These are phyloP conservation scores for Picus viridis DNA, from an alignment of 2,797 vertebrate species.

Conservation along the genomic window DNA sequence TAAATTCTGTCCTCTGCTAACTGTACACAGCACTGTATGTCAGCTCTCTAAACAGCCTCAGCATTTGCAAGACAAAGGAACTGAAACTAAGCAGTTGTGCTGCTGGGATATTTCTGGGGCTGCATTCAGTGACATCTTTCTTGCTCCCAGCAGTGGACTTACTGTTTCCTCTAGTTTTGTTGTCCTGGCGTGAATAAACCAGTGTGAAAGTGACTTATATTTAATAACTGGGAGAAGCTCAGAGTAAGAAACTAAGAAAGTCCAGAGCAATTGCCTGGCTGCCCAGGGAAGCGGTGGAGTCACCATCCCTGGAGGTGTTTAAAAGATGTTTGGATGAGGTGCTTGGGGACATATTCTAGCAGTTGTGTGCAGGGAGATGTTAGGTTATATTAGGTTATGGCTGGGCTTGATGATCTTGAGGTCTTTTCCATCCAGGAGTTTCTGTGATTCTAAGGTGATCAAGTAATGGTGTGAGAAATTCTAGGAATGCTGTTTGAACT, in stretches of 20 bases:
- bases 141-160: background rate
- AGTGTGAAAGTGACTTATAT: background rate
- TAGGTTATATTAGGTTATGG: no score
- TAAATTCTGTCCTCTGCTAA: conserved; percentile 13
- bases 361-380: no score
- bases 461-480: background rate
- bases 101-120: conserved; percentile 1
- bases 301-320: no score
- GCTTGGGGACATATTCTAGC: no score
- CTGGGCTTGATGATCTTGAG: no score
- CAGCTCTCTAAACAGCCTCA: background rate
- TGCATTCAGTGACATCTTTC: background rate
- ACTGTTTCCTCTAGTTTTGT: background rate
- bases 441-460: background rate
- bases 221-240: background rate
- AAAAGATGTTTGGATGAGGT: no score
- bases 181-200: background rate
- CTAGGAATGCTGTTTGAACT: background rate
- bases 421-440: no score
- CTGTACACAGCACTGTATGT: background rate
- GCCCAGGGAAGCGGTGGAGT: no score
- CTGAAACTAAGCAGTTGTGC: background rate
- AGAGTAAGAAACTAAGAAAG: background rate
- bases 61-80: background rate
- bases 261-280: background rate